Base-by-base conservation (phyloP, 2,113 vertebrate genomes). In the Tupaia chinensis region DNA sequence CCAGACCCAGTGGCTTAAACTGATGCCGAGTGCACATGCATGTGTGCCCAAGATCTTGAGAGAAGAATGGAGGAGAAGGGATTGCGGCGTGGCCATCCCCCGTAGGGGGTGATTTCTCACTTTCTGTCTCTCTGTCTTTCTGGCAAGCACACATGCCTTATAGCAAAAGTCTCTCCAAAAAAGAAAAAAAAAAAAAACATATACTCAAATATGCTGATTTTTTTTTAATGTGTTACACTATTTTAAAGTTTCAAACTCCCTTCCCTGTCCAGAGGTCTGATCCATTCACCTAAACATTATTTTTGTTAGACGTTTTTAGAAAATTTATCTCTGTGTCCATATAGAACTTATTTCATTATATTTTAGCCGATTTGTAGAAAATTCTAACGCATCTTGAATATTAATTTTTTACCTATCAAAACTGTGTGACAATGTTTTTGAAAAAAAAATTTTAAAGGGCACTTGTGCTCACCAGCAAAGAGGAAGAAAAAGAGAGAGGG, bases 311-410 rank as follows among this genome's bases (percentile, higher is more conserved):
- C 1, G 76, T 68, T 84, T 90, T 94, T 53, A 29, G 11, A 53
- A 86, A 78, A 65, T 83, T 73, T 32, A 85, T 32, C 58, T 79
- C 72, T 69, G 25, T 72, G 53, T 82, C 34, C n/a, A 25, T 74
- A 70, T 95, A 68, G 44, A 95, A 84, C 7, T 79, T 61, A 91
- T 65, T 93, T 92, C 72, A 10, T 34, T 76, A 65, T 53, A 87
- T 89, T 96, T 91, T 83, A 70, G 25, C 44, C 32, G 81, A n/a
- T 78, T 68, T 86, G 79, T 85, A 94, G 23, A 91, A 88, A 85
- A 81, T 80, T 77, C 85, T 65, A 84, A 44, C 87, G 32, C 9
- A 54, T n/a, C 68, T 82, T 15, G 8, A 94, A 87, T 96, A 93
- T 54, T 96, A 88, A 93, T 95, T 12, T 32, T 85, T 95, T 84